Conservation (phyloP, 2,888 invertebrate species). For the Pharmacophagus antenor region DNA sequence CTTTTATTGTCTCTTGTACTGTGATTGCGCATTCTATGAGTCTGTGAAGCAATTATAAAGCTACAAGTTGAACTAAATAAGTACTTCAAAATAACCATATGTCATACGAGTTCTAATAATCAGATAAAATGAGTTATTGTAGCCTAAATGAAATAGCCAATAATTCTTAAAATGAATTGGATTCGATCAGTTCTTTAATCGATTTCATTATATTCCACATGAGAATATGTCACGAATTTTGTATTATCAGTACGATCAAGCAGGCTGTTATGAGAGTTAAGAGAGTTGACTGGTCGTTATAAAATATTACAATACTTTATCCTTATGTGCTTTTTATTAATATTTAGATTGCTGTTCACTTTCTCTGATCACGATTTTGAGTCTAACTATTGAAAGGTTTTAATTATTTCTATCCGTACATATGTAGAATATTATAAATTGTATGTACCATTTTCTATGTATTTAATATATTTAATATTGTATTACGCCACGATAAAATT, state of each 20-base stretch:
- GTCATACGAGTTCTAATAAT: slow-evolving; percentile 8
- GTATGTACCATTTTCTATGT: too few relatives aligned
- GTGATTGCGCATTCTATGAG: slow-evolving; percentile 13
- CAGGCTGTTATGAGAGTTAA: slow-evolving; percentile 25
- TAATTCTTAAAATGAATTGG: slow-evolving; percentile 10
- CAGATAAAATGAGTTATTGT: slow-evolving; percentile 23
- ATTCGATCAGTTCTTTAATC: slow-evolving; percentile 22
- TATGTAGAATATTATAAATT: too few relatives aligned
- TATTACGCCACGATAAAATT: not conserved
- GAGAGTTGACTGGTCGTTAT: slow-evolving; percentile 38
- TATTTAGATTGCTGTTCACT: slow-evolving; percentile 53
- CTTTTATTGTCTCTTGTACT: slow-evolving; percentile 20
- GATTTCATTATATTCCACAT: slow-evolving; percentile 25
- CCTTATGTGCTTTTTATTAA: slow-evolving; percentile 45
- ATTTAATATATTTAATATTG: too few relatives aligned
- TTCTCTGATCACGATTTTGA: slow-evolving; percentile 56
- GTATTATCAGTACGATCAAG: slow-evolving; percentile 25
- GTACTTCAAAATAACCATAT: not conserved
- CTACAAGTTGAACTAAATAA: slow-evolving; percentile 2
- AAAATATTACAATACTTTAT: slow-evolving; percentile 40
- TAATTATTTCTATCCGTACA: not conserved
- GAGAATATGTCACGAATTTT: slow-evolving; percentile 29
- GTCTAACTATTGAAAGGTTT: slow-evolving; percentile 1
- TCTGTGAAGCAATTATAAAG: slow-evolving; percentile 20
- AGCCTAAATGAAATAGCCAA: slow-evolving; percentile 2